phyloP scores from a whole-genome alignment of 2,113 vertebrate species.

The Tachysurus fulvidraco region DNA sequence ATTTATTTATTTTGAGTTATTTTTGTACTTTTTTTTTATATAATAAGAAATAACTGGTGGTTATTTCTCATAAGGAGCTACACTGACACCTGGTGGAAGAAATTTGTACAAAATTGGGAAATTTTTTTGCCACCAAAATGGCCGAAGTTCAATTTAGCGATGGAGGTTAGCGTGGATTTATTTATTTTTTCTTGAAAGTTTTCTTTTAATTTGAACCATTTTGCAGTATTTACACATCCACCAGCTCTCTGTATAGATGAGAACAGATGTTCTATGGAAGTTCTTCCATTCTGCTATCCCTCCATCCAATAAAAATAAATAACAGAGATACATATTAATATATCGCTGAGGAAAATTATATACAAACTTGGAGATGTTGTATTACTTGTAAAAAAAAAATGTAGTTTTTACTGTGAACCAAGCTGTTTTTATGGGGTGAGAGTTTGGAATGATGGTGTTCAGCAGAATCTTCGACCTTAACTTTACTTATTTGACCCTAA shows the following conservation, averaged over 20 bases:
- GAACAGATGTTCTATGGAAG: slow-evolving; percentile 25
- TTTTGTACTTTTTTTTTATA: not conserved
- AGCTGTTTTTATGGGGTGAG: slow-evolving; percentile 28
- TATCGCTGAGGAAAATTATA: slow-evolving; percentile 40
- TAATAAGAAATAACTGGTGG: not conserved
- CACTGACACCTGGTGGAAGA: not conserved
- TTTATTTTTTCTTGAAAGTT: not conserved
- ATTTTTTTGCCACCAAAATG: not conserved
- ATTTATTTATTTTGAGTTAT: slow-evolving; percentile 6
- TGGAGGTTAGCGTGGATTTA: not conserved
- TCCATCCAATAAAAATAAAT: slow-evolving; percentile 37
- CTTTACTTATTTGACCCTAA: slow-evolving; percentile 24
- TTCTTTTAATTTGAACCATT: slow-evolving; percentile 12
- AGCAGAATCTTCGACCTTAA: slow-evolving; percentile 22
- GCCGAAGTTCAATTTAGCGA: not conserved
- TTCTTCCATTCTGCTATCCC: slow-evolving; percentile 25
- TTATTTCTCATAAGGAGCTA: not conserved
- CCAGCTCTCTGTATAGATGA: slow-evolving; percentile 22
- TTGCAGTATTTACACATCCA: slow-evolving; percentile 48
- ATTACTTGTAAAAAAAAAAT: slow-evolving; percentile 39
- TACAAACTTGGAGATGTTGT: slow-evolving; percentile 42
- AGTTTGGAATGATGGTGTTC: slow-evolving; percentile 36
- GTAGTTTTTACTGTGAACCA: slow-evolving; percentile 42
- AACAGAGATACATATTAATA: slow-evolving; percentile 41
- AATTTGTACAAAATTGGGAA: not conserved